A percentile compares a stretch with the other conserved stretches of the same genome.
Evolutionary conservation across 92 coral and sea anemone species (phyloP).

Genomic region (Heteractis magnifica): DNA sequence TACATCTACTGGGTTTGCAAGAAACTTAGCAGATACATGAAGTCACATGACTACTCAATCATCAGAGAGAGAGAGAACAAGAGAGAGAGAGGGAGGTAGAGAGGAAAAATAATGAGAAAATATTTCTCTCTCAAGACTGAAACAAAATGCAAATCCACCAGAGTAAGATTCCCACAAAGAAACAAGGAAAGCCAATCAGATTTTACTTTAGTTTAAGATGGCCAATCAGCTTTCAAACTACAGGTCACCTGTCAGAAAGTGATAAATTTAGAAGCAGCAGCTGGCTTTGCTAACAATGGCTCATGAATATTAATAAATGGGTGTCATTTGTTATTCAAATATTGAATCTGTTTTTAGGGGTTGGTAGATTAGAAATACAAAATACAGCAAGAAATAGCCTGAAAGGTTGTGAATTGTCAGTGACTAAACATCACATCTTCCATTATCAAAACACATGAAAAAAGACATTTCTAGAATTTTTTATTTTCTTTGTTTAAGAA

Average conservation of each 20-base stretch:
- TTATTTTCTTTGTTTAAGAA: not conserved
- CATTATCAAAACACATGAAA: not conserved
- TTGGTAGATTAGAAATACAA: not conserved
- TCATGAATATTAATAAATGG: slow-evolving; percentile 71
- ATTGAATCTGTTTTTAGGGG: slow-evolving; percentile 4
- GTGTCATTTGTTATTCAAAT: slow-evolving; percentile 64
- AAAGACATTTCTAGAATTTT: not conserved
- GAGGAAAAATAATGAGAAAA: slow-evolving; percentile 22
- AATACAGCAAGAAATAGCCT: not conserved
- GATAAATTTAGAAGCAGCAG: slow-evolving; percentile 82
- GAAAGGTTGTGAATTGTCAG: not conserved
- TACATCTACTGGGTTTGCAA: not conserved
- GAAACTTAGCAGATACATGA: not conserved
- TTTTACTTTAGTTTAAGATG: slow-evolving; percentile 14
- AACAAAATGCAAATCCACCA: slow-evolving; percentile 72
- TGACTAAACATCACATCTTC: not conserved
- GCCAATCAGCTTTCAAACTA: slow-evolving; percentile 69
- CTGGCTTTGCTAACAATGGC: slow-evolving; percentile 39
- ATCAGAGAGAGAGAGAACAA: slow-evolving; percentile 29
- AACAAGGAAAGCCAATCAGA: slow-evolving; percentile 69
- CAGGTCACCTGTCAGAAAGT: slow-evolving; percentile 75
- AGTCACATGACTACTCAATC: slow-evolving; percentile 71
- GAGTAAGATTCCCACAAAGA: slow-evolving; percentile 56
- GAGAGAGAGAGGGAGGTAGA: not conserved
- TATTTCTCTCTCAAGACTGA: slow-evolving; percentile 33